Evolutionary conservation across 2,113 vertebrate species (phyloP).

Genomic region (Anhinga anhinga): DNA sequence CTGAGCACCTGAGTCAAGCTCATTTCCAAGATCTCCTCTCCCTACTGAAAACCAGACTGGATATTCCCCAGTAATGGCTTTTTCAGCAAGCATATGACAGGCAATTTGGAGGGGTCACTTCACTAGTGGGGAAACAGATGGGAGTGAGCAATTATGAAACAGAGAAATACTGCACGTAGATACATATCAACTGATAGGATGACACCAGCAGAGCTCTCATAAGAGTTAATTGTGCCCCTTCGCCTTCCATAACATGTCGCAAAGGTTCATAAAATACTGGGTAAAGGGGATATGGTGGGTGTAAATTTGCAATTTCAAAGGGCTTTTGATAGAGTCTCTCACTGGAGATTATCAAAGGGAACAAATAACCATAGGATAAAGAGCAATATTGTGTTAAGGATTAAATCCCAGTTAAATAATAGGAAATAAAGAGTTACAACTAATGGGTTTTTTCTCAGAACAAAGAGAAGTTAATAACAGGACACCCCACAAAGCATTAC

Average conservation of each 20-base stretch:
- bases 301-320: slow-evolving; percentile 46
- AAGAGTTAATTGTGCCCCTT: not conserved
- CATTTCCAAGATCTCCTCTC: not conserved
- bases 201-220: not conserved
- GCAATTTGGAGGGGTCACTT: not conserved
- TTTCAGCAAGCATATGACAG: not conserved
- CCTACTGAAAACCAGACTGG: not conserved
- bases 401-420: slow-evolving; percentile 3
- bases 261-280: slow-evolving; percentile 16
- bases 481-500: not conserved
- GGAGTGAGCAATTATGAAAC: not conserved
- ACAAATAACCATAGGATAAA: slow-evolving; percentile 23
- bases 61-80: not conserved
- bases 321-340: not conserved
- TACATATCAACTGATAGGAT: slow-evolving; percentile 24
- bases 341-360: slow-evolving; percentile 29
- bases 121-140: not conserved
- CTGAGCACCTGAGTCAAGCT: not conserved
- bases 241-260: not conserved
- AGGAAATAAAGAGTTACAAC: not conserved
- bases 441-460: not conserved
- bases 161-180: not conserved
- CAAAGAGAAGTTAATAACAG: not conserved
- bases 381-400: not conserved
- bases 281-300: slow-evolving; percentile 6